These are phyloP conservation scores for Lycophotia porphyrea DNA, from an alignment of 2,888 invertebrate species.

Conservation along the genomic window DNA sequence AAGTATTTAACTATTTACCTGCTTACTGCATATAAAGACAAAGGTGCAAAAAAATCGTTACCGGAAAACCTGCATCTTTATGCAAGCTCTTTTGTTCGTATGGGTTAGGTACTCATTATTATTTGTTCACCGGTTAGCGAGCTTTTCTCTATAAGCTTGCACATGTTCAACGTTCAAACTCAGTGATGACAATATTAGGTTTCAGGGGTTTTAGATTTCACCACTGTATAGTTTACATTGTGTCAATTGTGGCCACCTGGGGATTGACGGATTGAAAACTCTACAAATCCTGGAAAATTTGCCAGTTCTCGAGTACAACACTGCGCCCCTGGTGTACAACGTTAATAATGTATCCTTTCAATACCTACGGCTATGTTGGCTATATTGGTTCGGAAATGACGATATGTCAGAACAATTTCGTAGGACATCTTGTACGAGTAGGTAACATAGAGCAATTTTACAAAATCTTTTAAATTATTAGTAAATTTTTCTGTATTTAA, in stretches of 20 bases:
- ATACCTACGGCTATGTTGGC: too few relatives aligned
- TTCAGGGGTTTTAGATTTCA: background rate
- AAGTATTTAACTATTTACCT: background rate
- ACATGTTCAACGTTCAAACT: background rate
- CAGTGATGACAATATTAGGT: background rate
- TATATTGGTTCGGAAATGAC: conserved; percentile 1
- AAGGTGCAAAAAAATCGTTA: background rate
- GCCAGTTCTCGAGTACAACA: background rate
- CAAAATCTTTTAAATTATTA: background rate
- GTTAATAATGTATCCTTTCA: conserved; percentile 21
- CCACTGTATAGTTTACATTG: background rate
- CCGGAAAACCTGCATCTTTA: background rate
- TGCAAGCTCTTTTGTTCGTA: background rate
- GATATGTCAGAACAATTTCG: background rate
- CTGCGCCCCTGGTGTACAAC: background rate
- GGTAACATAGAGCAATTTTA: background rate
- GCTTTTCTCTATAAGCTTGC: background rate
- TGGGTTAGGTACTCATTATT: background rate
- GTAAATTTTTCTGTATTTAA: background rate
- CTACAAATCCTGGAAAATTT: background rate
- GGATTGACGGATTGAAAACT: conserved; percentile 1
- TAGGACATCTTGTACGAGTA: background rate
- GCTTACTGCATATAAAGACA: background rate
- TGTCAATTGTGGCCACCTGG: background rate
- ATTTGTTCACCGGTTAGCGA: background rate